Base-by-base conservation (phyloP, 1,140 invertebrate species). In the Leucophenga varia region DNA sequence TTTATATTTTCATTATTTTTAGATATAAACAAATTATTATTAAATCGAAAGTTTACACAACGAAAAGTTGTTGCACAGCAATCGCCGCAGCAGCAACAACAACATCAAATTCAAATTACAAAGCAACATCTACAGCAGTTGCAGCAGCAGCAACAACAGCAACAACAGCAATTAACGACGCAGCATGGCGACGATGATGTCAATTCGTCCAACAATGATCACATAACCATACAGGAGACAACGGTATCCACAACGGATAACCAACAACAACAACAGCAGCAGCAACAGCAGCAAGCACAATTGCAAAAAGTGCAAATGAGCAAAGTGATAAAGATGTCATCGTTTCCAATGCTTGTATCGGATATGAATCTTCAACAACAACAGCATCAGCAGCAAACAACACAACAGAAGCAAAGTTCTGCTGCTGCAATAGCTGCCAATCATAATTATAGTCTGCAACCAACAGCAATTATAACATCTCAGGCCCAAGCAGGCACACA, bases 381-480 rank as follows among this genome's bases (percentile, higher is more conserved):
- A 19, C 18, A 20, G 21, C 18, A 35, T 22, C 13, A 51, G 14
- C 60, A 49, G 35, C 48, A 50, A 38, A 44, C 47, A 40, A 43
- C 46, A 17, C 43, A 65, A 39, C 56, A 68, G 36, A 68, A 72
- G 34, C 64, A 71, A 14, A 64, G 68, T 6, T 60, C 61, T 8
- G 61, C 69, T 6, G 68, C 67, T 5, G 54, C 67, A 6, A 70
- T 71, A 19, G 65, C 71, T 3, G 61, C 68, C 12, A 74, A 74
- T 43, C 72, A 74, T 53, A 74, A 74, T 37, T 74, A 74, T 32
- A 74, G 72, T 35, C 43, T 74, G 41, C 65, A 74, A 39, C 65
- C 72, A 3, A 50, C 68, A 4, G 68, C 69, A 2, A 70, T 70
- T 4, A 71, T 74, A 12, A 72, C 63, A 4, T 59, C 72, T 3